phyloP scores from a whole-genome alignment of 2,113 vertebrate genomes.

The Mesoclemmys tuberculata region DNA sequence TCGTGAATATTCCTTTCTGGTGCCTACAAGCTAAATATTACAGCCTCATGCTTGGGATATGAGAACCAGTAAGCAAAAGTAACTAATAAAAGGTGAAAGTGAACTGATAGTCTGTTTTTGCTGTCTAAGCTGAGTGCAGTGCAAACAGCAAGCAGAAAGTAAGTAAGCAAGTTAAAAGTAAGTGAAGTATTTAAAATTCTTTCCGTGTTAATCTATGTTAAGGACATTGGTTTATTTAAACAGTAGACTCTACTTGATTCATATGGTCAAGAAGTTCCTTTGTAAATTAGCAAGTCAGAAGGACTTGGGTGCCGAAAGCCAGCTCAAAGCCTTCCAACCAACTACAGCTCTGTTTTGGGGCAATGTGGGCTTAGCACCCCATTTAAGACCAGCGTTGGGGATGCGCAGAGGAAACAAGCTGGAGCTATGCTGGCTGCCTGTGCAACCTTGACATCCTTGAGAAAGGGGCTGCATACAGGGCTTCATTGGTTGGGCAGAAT shows the following conservation, averaged over 20 bases:
- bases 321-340: not conserved
- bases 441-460: fast-evolving
- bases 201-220: not conserved
- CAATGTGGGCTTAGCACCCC: not conserved
- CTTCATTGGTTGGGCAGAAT: fast-evolving
- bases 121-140: not conserved
- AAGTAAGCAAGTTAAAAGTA: not conserved
- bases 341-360: not conserved
- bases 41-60: conserved; percentile 8
- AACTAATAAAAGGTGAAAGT: conserved; percentile 23
- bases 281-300: not conserved
- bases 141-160: conserved; percentile 2
- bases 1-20: conserved; percentile 18
- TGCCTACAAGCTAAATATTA: conserved; percentile 21
- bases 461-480: fast-evolving
- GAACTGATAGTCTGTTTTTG: conserved; percentile 23
- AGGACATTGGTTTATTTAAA: not conserved
- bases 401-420: not conserved
- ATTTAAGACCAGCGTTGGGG: not conserved
- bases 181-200: not conserved
- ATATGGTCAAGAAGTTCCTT: fast-evolving
- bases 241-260: not conserved
- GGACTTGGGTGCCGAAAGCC: not conserved
- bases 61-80: conserved; percentile 4
- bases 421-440: not conserved